These are phyloP conservation scores for Agrotis segetum DNA, from an alignment of 2,888 invertebrate species.

Conservation along the genomic window DNA sequence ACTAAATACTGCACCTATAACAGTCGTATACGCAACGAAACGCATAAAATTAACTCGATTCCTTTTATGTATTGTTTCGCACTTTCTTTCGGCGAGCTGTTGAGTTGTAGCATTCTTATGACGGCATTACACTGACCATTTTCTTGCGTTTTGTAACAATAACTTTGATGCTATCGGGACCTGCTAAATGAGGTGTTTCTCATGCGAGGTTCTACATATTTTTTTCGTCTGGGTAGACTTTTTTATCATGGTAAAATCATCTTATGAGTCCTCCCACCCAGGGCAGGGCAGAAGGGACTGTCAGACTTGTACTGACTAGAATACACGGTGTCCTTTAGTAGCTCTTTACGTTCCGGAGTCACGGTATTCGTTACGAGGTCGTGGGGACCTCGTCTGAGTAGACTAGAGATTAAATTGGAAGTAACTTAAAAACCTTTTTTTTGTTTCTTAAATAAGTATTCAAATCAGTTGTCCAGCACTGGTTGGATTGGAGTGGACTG, in stretches of 20 bases:
- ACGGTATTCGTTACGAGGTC: no score
- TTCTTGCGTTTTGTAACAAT: conserved; percentile 46
- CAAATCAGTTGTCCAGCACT: no score
- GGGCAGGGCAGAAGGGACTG: no score
- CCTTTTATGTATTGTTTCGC: conserved; percentile 54
- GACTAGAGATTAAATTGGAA: not conserved
- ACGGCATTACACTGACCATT: conserved; percentile 29
- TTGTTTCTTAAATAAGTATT: no score
- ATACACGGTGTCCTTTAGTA: no score
- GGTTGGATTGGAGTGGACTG: no score
- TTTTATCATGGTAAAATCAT: no score
- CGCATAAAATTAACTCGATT: conserved; percentile 32
- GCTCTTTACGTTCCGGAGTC: no score
- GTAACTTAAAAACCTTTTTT: no score
- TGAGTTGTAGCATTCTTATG: conserved; percentile 40
- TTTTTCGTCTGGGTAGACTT: not conserved
- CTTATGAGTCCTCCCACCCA: no score
- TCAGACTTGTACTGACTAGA: no score
- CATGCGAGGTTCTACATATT: not conserved
- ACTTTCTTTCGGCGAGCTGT: conserved; percentile 65
- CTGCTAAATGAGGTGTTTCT: conserved; percentile 12
- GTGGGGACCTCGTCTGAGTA: no score
- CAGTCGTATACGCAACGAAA: conserved; percentile 17
- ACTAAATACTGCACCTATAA: conserved; percentile 1
- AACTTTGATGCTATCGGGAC: conserved; percentile 38